These are phyloP conservation scores for Metopolophium dirhodum DNA, from an alignment of 1,140 invertebrate genomes.

Conservation along the genomic window DNA sequence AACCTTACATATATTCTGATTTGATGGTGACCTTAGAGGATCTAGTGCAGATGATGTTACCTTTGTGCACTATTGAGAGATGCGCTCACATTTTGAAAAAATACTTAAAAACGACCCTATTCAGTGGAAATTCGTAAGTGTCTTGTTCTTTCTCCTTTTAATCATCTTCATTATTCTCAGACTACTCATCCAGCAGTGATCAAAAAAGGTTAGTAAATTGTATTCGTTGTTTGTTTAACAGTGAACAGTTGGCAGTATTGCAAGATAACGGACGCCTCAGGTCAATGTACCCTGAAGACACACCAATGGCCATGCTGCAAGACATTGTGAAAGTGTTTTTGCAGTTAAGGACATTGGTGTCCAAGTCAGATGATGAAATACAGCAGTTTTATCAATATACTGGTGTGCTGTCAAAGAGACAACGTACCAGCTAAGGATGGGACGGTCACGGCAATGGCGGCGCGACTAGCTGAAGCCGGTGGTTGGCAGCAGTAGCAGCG, in stretches of 20 bases:
- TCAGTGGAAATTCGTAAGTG: conserved; percentile 37
- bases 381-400: conserved; percentile 62
- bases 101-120: neutral
- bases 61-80: neutral
- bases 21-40: conserved; percentile 83
- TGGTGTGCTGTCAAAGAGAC: neutral
- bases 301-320: neutral
- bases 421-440: conserved; percentile 40
- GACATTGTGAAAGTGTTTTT: neutral
- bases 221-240: neutral
- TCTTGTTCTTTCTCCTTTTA: too few species aligned
- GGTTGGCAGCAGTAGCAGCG: neutral
- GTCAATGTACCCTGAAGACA: neutral
- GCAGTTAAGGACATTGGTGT: neutral
- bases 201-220: too few species aligned
- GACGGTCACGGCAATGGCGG: conserved; percentile 11
- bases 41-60: conserved; percentile 46
- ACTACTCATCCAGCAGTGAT: too few species aligned
- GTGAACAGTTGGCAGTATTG: neutral
- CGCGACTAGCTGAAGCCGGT: neutral
- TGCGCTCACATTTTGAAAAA: neutral
- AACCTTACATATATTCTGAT: conserved; percentile 80
- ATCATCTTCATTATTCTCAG: too few species aligned
- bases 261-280: neutral
- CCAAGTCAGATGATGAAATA: conserved; percentile 7